A percentile compares a stretch with the other conserved stretches of the same genome.
These are phyloP conservation scores for Rhinolophus ferrumequinum DNA, from an alignment of 2,113 vertebrate species.

Conservation along the genomic window DNA sequence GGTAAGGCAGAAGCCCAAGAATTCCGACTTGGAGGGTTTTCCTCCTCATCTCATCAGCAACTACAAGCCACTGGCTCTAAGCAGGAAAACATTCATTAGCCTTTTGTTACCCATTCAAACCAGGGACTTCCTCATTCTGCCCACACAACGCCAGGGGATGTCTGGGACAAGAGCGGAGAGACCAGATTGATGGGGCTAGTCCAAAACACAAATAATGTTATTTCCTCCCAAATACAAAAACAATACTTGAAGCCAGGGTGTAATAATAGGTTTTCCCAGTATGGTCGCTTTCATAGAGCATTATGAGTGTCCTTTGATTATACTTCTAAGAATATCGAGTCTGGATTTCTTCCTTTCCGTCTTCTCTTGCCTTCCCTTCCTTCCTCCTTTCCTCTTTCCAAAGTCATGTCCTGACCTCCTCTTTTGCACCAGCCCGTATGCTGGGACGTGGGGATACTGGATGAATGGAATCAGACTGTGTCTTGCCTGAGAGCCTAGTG, in stretches of 20 bases:
- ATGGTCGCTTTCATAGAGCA: conserved; percentile 52
- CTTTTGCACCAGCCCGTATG: not conserved
- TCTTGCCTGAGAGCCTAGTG: not conserved
- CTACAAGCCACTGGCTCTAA: not conserved
- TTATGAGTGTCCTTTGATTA: conserved; percentile 48
- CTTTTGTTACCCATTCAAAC: conserved; percentile 44
- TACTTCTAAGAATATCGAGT: conserved; percentile 65
- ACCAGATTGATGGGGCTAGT: conserved; percentile 48
- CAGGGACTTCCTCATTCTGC: conserved; percentile 54
- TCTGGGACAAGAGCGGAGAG: conserved; percentile 28
- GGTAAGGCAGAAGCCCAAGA: conserved; percentile 64
- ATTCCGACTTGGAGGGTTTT: conserved; percentile 49
- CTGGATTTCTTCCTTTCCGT: conserved; percentile 54
- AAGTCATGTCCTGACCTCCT: not conserved
- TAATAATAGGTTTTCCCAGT: conserved; percentile 71
- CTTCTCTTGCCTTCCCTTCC: not conserved
- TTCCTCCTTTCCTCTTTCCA: conserved; percentile 11
- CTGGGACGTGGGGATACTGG: not conserved
- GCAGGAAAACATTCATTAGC: conserved; percentile 58
- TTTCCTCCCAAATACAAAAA: conserved; percentile 70
- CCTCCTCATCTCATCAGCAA: not conserved
- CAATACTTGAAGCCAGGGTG: conserved; percentile 52
- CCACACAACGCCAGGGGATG: conserved; percentile 62
- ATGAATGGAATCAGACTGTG: not conserved
- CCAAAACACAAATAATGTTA: conserved; percentile 73